phyloP scores from a whole-genome alignment of 2,888 invertebrate species.

The Metalampra italica region DNA sequence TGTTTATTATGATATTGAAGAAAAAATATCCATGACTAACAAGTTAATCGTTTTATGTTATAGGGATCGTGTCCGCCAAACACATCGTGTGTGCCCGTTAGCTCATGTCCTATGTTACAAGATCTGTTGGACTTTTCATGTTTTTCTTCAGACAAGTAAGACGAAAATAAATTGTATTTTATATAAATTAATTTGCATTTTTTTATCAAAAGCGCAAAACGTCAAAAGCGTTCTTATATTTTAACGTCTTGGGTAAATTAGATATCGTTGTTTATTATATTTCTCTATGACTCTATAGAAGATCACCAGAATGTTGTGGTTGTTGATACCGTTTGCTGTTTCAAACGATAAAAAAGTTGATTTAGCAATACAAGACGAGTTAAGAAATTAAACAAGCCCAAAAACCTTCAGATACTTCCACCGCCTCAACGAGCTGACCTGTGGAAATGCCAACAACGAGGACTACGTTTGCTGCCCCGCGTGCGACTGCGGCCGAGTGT shows the following conservation, averaged over 20 bases:
- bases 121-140: slow-evolving; percentile 79
- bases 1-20: neutral
- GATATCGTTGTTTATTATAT: no score
- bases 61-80: slow-evolving; percentile 64
- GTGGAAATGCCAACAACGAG: slow-evolving; percentile 78
- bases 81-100: slow-evolving; percentile 74
- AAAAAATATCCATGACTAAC: neutral
- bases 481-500: slow-evolving; percentile 61
- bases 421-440: slow-evolving; percentile 77
- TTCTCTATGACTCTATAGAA: no score
- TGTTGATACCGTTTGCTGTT: no score
- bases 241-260: no score
- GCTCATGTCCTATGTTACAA: slow-evolving; percentile 75
- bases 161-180: neutral
- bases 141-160: slow-evolving; percentile 78
- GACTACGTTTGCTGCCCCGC: slow-evolving; percentile 81
- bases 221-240: no score
- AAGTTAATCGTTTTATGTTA: neutral
- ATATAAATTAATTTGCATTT: no score
- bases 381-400: no score
- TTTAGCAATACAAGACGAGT: no score
- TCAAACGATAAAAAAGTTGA: no score
- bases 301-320: no score
- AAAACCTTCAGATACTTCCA: slow-evolving; percentile 61
- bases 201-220: no score